Evolutionary conservation across 2,888 invertebrate species (phyloP).

Genomic region (Falcaria lacertinaria): DNA sequence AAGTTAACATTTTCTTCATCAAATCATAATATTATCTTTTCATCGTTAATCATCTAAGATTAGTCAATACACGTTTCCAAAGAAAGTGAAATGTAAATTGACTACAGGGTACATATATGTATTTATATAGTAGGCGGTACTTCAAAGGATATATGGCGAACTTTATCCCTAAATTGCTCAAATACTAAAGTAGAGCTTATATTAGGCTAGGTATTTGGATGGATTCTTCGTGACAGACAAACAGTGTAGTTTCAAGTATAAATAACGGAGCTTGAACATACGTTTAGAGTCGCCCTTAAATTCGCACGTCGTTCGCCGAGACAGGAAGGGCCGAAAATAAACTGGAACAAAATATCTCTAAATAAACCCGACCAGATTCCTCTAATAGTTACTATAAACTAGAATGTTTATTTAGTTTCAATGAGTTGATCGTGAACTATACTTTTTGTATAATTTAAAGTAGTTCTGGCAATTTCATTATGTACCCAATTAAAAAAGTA

Average conservation of each 20-base stretch:
- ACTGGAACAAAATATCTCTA: conserved; percentile 71
- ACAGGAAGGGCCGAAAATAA: conserved; percentile 74
- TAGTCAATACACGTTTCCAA: too few relatives aligned
- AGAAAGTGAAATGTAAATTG: neutral
- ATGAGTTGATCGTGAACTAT: neutral
- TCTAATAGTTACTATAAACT: conserved; percentile 34
- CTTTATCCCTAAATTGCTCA: neutral
- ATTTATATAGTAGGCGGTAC: neutral
- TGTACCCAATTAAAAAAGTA: too few relatives aligned
- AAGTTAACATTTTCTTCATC: too few relatives aligned
- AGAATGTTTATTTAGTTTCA: neutral
- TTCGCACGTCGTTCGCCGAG: conserved; percentile 67
- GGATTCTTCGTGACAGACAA: conserved; percentile 25
- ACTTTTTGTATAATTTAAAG: neutral
- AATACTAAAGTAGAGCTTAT: neutral
- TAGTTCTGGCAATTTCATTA: too few relatives aligned
- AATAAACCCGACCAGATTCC: conserved; percentile 60
- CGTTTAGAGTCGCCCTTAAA: conserved; percentile 59
- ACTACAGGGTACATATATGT: neutral
- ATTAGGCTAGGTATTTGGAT: conserved; percentile 12
- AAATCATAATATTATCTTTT: too few relatives aligned
- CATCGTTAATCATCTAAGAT: too few relatives aligned
- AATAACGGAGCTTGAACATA: conserved; percentile 28
- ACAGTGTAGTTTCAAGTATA: conserved; percentile 28
- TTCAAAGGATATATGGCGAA: too few relatives aligned